Conservation (phyloP, 2,797 vertebrate genomes). For the Peromyscus eremicus region DNA sequence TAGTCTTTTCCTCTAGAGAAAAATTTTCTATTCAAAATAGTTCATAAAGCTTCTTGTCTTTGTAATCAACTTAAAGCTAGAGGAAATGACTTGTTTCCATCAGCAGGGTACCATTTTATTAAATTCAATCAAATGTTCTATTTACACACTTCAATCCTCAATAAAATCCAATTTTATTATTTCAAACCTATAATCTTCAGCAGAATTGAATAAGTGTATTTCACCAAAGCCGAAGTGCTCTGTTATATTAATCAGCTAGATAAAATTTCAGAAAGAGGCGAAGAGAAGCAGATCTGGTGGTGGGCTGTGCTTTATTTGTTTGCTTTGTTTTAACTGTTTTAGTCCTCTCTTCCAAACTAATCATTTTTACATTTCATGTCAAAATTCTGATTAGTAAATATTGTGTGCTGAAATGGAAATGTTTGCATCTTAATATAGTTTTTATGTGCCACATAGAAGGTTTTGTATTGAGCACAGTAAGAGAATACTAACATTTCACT, state of each 20-base stretch:
- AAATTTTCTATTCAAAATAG: conserved; percentile 75
- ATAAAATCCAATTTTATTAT: conserved; percentile 84
- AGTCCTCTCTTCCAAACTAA: background rate
- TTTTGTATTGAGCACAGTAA: conserved; percentile 13
- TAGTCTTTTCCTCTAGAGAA: conserved; percentile 51
- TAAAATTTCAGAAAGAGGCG: conserved; percentile 31
- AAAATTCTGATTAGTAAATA: conserved; percentile 54
- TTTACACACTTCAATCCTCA: conserved; percentile 84
- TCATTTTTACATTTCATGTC: conserved; percentile 18
- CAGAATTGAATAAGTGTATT: conserved; percentile 82
- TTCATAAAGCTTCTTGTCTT: conserved; percentile 80
- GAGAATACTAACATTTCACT: background rate
- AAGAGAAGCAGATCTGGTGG: background rate
- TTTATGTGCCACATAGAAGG: background rate
- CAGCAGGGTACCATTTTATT: conserved; percentile 82
- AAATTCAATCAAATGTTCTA: conserved; percentile 84
- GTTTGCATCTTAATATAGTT: conserved; percentile 2
- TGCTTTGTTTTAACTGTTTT: background rate
- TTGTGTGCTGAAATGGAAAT: background rate
- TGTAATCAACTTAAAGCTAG: conserved; percentile 81
- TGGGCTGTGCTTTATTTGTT: background rate
- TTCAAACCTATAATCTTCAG: conserved; percentile 82
- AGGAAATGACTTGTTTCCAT: conserved; percentile 80
- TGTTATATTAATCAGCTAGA: conserved; percentile 79
- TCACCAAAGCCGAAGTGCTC: conserved; percentile 75